Evolutionary conservation across 2,113 vertebrate genomes (phyloP).

Genomic region (Crotalus tigris): DNA sequence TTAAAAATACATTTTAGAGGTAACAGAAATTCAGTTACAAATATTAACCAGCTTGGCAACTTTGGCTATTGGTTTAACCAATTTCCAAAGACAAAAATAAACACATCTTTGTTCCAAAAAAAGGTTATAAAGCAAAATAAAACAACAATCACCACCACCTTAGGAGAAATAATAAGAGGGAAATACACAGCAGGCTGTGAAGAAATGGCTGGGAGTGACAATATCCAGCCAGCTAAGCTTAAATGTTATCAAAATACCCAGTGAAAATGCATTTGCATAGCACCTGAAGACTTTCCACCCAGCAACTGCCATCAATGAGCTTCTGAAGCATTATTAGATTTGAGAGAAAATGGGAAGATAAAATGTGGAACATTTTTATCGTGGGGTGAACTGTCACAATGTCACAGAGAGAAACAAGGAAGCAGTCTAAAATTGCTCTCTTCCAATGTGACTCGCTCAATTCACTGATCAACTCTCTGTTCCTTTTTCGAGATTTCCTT

Average conservation of each 20-base stretch:
- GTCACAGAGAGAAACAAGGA: not conserved
- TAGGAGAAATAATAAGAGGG: not conserved
- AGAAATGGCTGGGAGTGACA: not conserved
- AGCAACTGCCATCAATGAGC: not conserved
- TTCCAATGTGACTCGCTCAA: not conserved
- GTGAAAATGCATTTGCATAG: not conserved
- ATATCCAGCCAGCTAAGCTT: not conserved
- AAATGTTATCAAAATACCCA: not conserved
- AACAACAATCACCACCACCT: not conserved
- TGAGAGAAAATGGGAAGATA: not conserved
- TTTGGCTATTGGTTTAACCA: not conserved
- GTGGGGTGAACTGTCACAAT: not conserved
- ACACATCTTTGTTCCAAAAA: not conserved
- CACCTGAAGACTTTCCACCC: not conserved
- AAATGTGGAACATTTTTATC: not conserved
- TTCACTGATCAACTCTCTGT: not conserved
- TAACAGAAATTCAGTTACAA: not conserved
- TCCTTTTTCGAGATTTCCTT: not conserved
- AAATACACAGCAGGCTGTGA: not conserved
- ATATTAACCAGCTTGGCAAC: not conserved
- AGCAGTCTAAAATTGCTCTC: not conserved
- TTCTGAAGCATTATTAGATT: not conserved
- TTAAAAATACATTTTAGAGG: not conserved
- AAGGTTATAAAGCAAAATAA: not conserved
- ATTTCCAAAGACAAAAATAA: not conserved